Evolutionary conservation across 2,113 vertebrate genomes (phyloP), one percentile per base, ranked within the genome.

Genomic region (Syngnathus typhle): DNA sequence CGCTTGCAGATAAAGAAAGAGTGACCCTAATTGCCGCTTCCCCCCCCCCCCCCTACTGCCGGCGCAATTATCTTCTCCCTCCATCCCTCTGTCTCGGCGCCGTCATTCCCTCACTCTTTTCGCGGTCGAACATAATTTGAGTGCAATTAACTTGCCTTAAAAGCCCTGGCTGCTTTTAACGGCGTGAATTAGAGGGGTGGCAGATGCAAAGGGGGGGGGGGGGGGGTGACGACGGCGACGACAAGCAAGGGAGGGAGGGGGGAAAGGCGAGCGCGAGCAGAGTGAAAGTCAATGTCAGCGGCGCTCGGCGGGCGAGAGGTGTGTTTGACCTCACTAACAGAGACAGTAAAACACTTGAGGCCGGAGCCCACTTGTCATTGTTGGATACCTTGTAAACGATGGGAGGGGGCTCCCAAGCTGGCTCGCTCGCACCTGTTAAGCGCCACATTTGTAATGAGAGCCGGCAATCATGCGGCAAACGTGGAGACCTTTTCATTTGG

Each of bases 131-230:
- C 89, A 89, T 91, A 92, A 92, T 92, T 92, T 92, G 89, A 92
- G 90, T 90, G 91, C 90, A 91, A 91, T 91, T 92, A 91, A 93
- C 88, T 89, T 89, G 88, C 89, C 90, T 91, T 91, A 91, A 91
- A 92, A 91, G 91, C 91, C 80, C 82, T 76, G 80, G 82, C 87
- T 80, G 84, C 86, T 89, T 92, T 90, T 89, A 93, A 90, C 77
- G 80, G 82, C 71, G 81, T 76, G 89, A 90, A 91, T 91, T 91
- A 90, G 86, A 86, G 82, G 83, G 81, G 85, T 78, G 84, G 84
- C 83, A 88, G 83, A 82, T 60, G 39, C 68, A 56, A 72, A 68
- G 79, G 67, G 67, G 68, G 74, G 62, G 75, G 71, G 69, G 65
- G 27, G 43, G 73, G 65, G 56, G 75, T 65, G 69, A 74, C 0